phyloP scores from a whole-genome alignment of 2,888 invertebrate species.

The Perdita meconis region DNA sequence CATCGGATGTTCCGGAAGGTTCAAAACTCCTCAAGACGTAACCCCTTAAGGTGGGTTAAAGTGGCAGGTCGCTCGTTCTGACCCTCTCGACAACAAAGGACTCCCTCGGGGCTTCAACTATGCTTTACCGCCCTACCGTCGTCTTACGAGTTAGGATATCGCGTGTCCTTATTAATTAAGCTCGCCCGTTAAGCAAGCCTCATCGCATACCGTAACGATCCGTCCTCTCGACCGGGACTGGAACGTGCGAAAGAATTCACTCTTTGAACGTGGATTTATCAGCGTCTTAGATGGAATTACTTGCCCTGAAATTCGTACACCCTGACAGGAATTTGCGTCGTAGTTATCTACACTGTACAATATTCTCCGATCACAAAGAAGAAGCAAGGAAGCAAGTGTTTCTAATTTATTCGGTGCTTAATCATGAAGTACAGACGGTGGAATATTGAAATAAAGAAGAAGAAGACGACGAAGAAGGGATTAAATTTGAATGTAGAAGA shows the following conservation, averaged over 20 bases:
- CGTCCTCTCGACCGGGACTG: constrained; percentile 61
- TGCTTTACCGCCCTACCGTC: constrained; percentile 75
- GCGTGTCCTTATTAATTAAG: constrained; percentile 85
- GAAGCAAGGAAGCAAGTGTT: no score
- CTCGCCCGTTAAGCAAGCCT: constrained; percentile 80
- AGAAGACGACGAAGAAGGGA: no score
- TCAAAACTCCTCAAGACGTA: constrained; percentile 73
- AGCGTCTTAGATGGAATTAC: constrained; percentile 49
- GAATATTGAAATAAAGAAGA: no score
- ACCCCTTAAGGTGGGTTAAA: constrained; percentile 81
- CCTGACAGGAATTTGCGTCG: not conserved
- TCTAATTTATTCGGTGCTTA: no score
- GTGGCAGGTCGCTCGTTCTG: constrained; percentile 79
- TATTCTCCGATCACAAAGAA: not conserved
- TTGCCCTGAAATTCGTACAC: constrained; percentile 41
- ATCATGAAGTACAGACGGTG: no score
- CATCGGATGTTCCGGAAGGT: constrained; percentile 55
- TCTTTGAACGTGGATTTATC: constrained; percentile 48
- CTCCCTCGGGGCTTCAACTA: constrained; percentile 79
- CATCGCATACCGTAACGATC: constrained; percentile 83
- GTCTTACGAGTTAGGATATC: constrained; percentile 82
- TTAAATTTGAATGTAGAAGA: no score
- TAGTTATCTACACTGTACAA: not conserved
- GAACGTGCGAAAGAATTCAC: constrained; percentile 71
- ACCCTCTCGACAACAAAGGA: constrained; percentile 84